These are phyloP conservation scores for Tetramorium bicarinatum DNA, from an alignment of 2,888 invertebrate species.

Conservation along the genomic window DNA sequence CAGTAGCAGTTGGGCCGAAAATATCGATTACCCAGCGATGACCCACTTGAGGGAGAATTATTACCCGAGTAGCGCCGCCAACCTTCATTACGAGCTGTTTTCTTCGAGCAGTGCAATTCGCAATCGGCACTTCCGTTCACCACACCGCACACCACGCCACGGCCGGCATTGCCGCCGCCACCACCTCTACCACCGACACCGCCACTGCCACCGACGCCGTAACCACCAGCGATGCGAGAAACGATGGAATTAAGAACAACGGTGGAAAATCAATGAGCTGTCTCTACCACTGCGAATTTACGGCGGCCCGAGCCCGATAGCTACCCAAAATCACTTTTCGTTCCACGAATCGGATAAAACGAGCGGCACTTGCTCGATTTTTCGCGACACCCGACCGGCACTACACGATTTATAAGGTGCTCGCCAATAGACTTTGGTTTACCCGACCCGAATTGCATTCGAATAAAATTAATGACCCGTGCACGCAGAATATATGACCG, in stretches of 20 bases:
- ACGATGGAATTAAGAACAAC: slow-evolving; percentile 62
- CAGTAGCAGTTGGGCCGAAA: slow-evolving; percentile 59
- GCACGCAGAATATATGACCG: background rate
- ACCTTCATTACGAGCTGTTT: slow-evolving; percentile 69
- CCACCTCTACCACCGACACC: background rate
- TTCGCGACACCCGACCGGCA: slow-evolving; percentile 4
- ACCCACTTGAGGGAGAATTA: slow-evolving; percentile 65
- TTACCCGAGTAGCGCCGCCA: slow-evolving; percentile 58
- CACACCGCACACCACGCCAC: slow-evolving; percentile 37
- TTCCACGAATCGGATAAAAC: slow-evolving; percentile 42
- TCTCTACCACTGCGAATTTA: slow-evolving; percentile 45
- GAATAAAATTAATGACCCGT: slow-evolving; percentile 38
- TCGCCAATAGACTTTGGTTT: slow-evolving; percentile 32
- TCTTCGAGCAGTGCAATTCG: slow-evolving; percentile 54
- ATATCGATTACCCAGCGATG: slow-evolving; percentile 72
- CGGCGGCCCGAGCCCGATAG: slow-evolving; percentile 33
- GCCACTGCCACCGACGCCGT: slow-evolving; percentile 1
- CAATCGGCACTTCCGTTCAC: slow-evolving; percentile 45
- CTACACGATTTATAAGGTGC: slow-evolving; percentile 43
- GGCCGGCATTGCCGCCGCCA: background rate
- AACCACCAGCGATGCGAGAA: slow-evolving; percentile 40
- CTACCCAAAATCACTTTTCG: slow-evolving; percentile 46
- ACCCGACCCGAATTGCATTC: slow-evolving; percentile 10
- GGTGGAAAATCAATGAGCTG: slow-evolving; percentile 64
- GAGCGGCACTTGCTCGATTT: slow-evolving; percentile 27